Conservation (phyloP, 2,888 invertebrate genomes). For the Smittia sp. region DNA sequence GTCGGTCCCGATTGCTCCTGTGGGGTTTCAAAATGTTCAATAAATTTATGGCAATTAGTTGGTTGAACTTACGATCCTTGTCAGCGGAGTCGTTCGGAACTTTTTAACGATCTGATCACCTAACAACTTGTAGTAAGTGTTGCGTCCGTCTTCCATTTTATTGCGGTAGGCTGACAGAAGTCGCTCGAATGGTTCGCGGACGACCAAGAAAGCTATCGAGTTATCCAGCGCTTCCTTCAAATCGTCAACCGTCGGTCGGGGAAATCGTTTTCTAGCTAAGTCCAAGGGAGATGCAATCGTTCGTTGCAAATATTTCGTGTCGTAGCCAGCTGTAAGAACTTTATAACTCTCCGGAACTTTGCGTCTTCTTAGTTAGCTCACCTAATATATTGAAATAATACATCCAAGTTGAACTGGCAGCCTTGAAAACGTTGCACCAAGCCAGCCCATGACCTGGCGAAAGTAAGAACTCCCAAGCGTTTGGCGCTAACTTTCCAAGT, state of each 20-base stretch:
- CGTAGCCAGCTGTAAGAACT: slow-evolving; percentile 58
- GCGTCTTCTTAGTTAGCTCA: slow-evolving; percentile 47
- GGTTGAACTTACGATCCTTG: background rate
- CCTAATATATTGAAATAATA: slow-evolving; percentile 75
- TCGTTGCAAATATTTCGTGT: slow-evolving; percentile 59
- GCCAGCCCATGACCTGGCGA: slow-evolving; percentile 66
- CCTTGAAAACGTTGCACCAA: slow-evolving; percentile 75
- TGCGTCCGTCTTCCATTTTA: slow-evolving; percentile 68
- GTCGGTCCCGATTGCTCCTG: slow-evolving; percentile 56
- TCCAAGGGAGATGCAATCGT: slow-evolving; percentile 64
- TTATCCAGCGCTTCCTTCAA: slow-evolving; percentile 62
- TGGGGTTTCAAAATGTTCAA: slow-evolving; percentile 49
- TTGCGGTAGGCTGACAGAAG: slow-evolving; percentile 70
- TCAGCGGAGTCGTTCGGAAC: slow-evolving; percentile 53
- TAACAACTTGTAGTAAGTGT: slow-evolving; percentile 67
- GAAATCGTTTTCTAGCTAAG: slow-evolving; percentile 66
- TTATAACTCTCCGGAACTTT: slow-evolving; percentile 20
- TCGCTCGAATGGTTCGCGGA: slow-evolving; percentile 71
- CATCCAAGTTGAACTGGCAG: slow-evolving; percentile 76
- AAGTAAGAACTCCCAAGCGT: slow-evolving; percentile 72
- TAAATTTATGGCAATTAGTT: slow-evolving; percentile 42
- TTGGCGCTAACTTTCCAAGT: slow-evolving; percentile 56
- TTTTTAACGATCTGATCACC: slow-evolving; percentile 64
- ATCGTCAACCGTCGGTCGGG: slow-evolving; percentile 64
- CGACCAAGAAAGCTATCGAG: slow-evolving; percentile 66